Evolutionary conservation across 2,888 invertebrate genomes (phyloP).

Genomic region (Pollenia griseotomentosa): DNA sequence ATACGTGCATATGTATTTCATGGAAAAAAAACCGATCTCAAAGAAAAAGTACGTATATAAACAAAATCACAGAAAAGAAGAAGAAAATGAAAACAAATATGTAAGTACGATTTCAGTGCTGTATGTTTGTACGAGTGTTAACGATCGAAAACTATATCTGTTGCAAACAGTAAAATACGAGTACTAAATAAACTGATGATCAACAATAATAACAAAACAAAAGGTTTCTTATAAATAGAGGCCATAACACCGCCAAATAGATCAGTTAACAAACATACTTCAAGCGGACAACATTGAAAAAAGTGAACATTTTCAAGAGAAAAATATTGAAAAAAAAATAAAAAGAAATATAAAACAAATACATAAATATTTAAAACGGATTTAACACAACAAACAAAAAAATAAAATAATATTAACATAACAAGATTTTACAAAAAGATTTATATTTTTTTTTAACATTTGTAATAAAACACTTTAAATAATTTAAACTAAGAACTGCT

Average conservation of each 20-base stretch:
- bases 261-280: constrained; percentile 70
- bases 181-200: constrained; percentile 48
- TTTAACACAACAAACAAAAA: too few relatives aligned
- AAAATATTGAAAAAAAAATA: constrained; percentile 8
- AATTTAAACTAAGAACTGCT: not conserved
- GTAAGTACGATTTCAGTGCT: too few relatives aligned
- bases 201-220: constrained; percentile 58
- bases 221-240: constrained; percentile 71
- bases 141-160: constrained; percentile 21
- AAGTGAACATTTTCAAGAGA: not conserved
- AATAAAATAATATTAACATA: constrained; percentile 23
- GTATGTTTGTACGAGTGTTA: not conserved
- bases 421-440: constrained; percentile 4
- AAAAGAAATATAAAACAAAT: not conserved
- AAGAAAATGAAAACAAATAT: constrained; percentile 16
- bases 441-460: not conserved
- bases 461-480: not conserved
- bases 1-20: not conserved
- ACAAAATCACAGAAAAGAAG: not conserved
- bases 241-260: constrained; percentile 48
- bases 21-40: not conserved
- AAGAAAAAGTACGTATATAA: not conserved
- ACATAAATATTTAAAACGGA: not conserved
- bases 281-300: constrained; percentile 14
- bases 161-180: constrained; percentile 33